A percentile compares a stretch with the other conserved stretches of the same genome.
These are phyloP conservation scores for Oophaga pumilio DNA, from an alignment of 2,113 vertebrate genomes.

Conservation along the genomic window DNA sequence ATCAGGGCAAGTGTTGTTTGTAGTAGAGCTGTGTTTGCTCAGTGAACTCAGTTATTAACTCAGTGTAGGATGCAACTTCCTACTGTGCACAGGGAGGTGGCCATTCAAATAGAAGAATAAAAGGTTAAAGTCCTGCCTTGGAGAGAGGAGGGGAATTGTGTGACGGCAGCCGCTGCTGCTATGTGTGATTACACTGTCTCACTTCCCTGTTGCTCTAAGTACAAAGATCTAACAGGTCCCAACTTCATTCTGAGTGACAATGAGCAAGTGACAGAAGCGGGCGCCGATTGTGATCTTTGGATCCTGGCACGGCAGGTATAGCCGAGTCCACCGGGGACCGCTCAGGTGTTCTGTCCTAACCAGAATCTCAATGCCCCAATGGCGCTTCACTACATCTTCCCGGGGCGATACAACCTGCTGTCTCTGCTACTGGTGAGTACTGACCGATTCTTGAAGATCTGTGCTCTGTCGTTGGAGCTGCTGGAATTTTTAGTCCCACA, in stretches of 20 bases:
- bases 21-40: neutral
- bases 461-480: neutral
- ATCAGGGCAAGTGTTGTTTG: neutral
- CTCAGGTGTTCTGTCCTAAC: neutral
- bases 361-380: constrained; percentile 33
- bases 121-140: constrained; percentile 56
- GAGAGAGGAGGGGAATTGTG: constrained; percentile 42
- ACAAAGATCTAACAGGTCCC: constrained; percentile 22
- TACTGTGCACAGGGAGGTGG: constrained; percentile 30
- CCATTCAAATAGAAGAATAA: constrained; percentile 38
- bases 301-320: constrained; percentile 5
- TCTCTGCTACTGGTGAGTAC: constrained; percentile 42
- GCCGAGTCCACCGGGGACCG: neutral
- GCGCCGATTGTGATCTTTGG: neutral
- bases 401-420: neutral
- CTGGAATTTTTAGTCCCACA: neutral
- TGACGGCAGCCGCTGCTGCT: constrained; percentile 28
- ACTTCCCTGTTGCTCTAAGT: constrained; percentile 48
- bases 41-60: neutral
- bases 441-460: neutral
- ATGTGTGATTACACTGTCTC: constrained; percentile 11
- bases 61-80: constrained; percentile 36
- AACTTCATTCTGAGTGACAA: constrained; percentile 14
- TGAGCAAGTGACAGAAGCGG: constrained; percentile 21
- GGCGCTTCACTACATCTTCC: constrained; percentile 25